These are phyloP conservation scores for Orthosia gothica DNA, from an alignment of 2,888 invertebrate species.

Conservation along the genomic window DNA sequence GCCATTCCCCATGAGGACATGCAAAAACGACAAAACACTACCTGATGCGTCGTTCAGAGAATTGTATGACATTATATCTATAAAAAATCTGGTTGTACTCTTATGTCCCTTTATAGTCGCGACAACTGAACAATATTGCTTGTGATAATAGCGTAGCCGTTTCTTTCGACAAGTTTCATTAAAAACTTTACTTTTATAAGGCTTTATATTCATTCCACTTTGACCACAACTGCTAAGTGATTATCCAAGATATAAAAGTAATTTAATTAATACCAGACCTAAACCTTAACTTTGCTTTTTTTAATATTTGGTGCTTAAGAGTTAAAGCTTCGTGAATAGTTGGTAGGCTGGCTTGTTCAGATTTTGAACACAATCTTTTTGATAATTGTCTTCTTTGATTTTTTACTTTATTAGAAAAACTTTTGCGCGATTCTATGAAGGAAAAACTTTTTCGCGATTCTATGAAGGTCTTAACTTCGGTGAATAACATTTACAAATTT, in stretches of 20 bases:
- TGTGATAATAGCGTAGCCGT: neutral
- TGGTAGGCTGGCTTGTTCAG: neutral
- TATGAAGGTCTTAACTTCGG: too few species aligned
- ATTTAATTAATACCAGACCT: constrained; percentile 15
- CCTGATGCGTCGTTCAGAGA: neutral
- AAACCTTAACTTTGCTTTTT: constrained; percentile 23
- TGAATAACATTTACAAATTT: too few species aligned
- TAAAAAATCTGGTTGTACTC: neutral
- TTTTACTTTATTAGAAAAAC: neutral
- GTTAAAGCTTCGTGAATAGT: constrained; percentile 9
- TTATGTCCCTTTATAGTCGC: neutral
- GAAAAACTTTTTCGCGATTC: neutral
- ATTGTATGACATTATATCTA: neutral
- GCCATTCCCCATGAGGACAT: neutral
- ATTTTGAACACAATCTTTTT: neutral
- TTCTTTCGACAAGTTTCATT: constrained; percentile 9
- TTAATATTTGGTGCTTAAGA: neutral
- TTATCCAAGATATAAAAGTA: constrained; percentile 6
- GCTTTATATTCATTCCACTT: constrained; percentile 32
- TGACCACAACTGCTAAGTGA: constrained; percentile 17
- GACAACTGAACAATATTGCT: constrained; percentile 2
- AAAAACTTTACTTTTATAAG: constrained; percentile 23
- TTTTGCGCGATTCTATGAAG: neutral
- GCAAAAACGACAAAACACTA: neutral
- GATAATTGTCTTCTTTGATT: neutral